Conservation (phyloP, 1,140 invertebrate genomes). For the Drosophila lacertosa region DNA sequence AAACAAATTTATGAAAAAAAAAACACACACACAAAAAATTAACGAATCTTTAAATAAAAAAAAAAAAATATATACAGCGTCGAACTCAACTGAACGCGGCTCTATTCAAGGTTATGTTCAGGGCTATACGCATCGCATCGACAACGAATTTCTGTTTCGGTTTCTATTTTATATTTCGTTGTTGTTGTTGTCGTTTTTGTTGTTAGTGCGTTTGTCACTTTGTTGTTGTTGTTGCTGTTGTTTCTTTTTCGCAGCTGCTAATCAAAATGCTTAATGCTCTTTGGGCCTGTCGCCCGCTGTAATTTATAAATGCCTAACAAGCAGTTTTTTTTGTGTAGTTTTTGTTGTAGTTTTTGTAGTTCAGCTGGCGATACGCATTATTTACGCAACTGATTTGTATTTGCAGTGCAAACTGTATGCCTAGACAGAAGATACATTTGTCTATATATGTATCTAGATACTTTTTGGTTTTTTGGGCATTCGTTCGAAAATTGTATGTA, state of each 20-base stretch:
- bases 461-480: neutral
- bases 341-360: constrained; percentile 10
- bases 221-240: constrained; percentile 37
- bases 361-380: constrained; percentile 68
- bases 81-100: constrained; percentile 47
- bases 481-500: constrained; percentile 3
- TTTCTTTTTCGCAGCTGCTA: constrained; percentile 73
- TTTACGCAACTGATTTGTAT: constrained; percentile 82
- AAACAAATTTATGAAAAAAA: constrained; percentile 50
- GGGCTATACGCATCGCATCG: constrained; percentile 80
- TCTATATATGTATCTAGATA: neutral
- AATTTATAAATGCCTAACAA: constrained; percentile 74
- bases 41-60: constrained; percentile 81
- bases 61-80: constrained; percentile 42
- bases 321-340: constrained; percentile 19
- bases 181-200: constrained; percentile 35
- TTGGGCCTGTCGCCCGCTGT: constrained; percentile 56
- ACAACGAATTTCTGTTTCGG: constrained; percentile 66
- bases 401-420: constrained; percentile 70
- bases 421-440: constrained; percentile 14
- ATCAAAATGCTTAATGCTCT: constrained; percentile 76
- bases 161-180: constrained; percentile 39
- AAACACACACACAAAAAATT: constrained; percentile 54
- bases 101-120: constrained; percentile 82
- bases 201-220: constrained; percentile 68